phyloP scores from a whole-genome alignment of 2,888 invertebrate species.

The Caenorhabditis doughertyi region DNA sequence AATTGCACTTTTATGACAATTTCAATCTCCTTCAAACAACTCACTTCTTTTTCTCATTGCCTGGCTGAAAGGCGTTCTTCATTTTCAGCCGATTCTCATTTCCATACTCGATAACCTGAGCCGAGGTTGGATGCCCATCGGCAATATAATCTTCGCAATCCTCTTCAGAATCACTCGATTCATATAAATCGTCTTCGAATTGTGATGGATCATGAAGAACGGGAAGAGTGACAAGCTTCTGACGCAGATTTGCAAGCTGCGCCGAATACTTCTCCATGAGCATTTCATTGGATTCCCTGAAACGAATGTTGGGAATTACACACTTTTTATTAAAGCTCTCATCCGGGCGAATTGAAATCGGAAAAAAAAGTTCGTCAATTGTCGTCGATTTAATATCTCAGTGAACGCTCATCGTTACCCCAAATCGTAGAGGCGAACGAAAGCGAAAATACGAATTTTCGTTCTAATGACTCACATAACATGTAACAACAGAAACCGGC shows the following conservation, averaged over 20 bases:
- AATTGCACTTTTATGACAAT: no score
- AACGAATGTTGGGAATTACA: no score
- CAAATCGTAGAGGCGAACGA: no score
- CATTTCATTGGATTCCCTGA: constrained; percentile 60
- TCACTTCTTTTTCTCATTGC: constrained; percentile 28
- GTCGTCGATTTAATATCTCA: no score
- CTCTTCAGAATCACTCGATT: constrained; percentile 41
- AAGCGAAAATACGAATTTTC: background rate
- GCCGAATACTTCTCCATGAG: constrained; percentile 70
- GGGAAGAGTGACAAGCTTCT: constrained; percentile 62
- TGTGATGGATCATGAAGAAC: constrained; percentile 44
- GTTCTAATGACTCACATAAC: constrained; percentile 82
- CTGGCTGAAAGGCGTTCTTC: constrained; percentile 47
- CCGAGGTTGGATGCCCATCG: constrained; percentile 64
- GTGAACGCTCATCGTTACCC: no score
- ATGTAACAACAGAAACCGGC: constrained; percentile 86
- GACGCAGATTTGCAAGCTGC: constrained; percentile 58
- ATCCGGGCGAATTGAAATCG: no score
- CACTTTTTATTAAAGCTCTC: no score
- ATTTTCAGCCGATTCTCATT: constrained; percentile 58
- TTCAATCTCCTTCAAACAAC: no score
- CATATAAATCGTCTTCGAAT: constrained; percentile 56
- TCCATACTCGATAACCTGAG: constrained; percentile 60
- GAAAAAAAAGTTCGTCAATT: no score
- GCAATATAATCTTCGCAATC: constrained; percentile 60